Evolutionary conservation across 2,113 vertebrate genomes (phyloP), one percentile per base, ranked within the genome.

Genomic region (Eira barbara): DNA sequence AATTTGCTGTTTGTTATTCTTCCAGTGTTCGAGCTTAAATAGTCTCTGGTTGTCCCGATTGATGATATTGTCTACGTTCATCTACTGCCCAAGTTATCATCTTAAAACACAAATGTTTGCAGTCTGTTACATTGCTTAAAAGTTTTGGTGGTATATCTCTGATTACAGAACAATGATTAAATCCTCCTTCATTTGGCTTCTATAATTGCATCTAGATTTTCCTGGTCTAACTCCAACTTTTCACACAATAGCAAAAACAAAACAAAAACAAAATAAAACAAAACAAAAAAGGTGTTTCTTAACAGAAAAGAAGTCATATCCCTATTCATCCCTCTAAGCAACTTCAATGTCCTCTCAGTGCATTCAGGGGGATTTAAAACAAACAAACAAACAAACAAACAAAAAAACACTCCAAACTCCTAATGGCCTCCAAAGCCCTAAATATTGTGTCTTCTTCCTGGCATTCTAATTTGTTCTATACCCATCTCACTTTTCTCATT

Each of bases 401-500:
- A 52, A 52, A 52, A 4, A 17, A 52, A 52, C 49, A 15, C 52
- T 36, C 21, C 1, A 59, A 23, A 67, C 4, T 71, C 29, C 55
- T 9, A 18, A 2, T 55, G 49, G 5, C 10, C 25, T 78, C 34
- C 15, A 90, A 74, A 29, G 31, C 31, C 12, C 49, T n/a, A 6
- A 85, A 59, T 27, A 73, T 80, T 83, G 18, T 29, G 25, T 83
- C 23, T 3, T 7, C 34, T 96, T 93, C 34, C 42, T 52, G 20
- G 23, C 10, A 76, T 52, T 52, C 14, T 93, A 92, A 91, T 57
- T 94, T 63, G 34, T 21, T 47, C 20, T 84, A 9, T 31, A 9
- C 13, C 55, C 52, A 25, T 92, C n/a, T 92, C 13, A 5, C 18
- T 95, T 74, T 97, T 92, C 93, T 95, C 74, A 86, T 95, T 89